A percentile compares a stretch with the other conserved stretches of the same genome.
phyloP scores from a whole-genome alignment of 2,113 vertebrate genomes.

The Corythaixoides concolor region DNA sequence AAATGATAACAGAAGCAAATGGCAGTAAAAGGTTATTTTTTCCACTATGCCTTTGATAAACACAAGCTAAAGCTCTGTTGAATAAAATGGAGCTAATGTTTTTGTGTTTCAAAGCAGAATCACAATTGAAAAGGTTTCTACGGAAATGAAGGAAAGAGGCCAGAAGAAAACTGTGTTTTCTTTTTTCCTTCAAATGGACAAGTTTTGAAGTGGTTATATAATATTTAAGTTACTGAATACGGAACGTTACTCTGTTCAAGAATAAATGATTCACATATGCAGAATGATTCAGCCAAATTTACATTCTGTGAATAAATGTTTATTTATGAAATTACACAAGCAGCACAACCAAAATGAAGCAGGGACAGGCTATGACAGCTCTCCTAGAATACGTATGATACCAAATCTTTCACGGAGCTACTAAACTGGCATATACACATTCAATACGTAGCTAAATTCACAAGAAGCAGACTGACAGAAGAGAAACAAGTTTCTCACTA shows the following conservation, averaged over 20 bases:
- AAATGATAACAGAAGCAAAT: background rate
- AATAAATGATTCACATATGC: slow-evolving; percentile 69
- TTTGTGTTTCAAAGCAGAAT: slow-evolving; percentile 47
- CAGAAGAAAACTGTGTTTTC: slow-evolving; percentile 56
- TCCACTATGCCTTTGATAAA: slow-evolving; percentile 29
- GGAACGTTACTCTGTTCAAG: slow-evolving; percentile 24
- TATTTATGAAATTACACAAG: slow-evolving; percentile 61
- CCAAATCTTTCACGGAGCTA: background rate
- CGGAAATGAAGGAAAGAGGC: slow-evolving; percentile 51
- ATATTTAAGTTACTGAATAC: slow-evolving; percentile 57
- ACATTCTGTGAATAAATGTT: slow-evolving; percentile 62
- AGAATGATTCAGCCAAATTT: slow-evolving; percentile 63
- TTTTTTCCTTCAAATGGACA: slow-evolving; percentile 51
- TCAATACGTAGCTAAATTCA: background rate
- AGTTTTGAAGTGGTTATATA: slow-evolving; percentile 65
- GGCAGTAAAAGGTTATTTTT: background rate
- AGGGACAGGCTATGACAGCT: slow-evolving; percentile 6
- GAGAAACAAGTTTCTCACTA: background rate
- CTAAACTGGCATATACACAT: background rate
- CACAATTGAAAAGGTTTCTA: slow-evolving; percentile 51
- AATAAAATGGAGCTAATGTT: slow-evolving; percentile 51
- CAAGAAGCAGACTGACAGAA: background rate
- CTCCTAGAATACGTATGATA: background rate
- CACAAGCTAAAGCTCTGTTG: slow-evolving; percentile 11
- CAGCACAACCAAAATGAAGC: slow-evolving; percentile 15